Conservation (phyloP, 2,888 invertebrate genomes). For the Dendrolimus houi region DNA sequence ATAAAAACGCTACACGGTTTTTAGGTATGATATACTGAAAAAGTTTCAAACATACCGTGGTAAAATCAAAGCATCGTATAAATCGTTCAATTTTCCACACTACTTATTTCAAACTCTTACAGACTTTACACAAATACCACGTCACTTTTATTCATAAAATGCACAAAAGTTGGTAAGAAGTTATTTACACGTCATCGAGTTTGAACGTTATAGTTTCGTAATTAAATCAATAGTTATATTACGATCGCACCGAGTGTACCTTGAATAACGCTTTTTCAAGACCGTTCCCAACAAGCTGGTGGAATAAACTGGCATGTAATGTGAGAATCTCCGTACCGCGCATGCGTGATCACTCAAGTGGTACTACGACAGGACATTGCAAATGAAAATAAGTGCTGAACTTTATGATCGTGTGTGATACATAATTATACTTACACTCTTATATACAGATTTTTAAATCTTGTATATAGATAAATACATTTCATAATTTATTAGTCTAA, state of each 20-base stretch:
- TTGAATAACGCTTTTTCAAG: not conserved
- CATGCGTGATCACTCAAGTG: not conserved
- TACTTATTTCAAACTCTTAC: no score
- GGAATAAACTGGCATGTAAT: not conserved
- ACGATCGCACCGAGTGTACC: not conserved
- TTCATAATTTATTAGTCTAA: no score
- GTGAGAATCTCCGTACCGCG: not conserved
- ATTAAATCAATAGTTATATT: not conserved
- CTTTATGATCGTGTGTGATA: constrained; percentile 1
- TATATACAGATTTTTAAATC: no score
- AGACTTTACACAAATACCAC: no score
- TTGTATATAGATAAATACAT: no score
- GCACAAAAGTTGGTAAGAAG: no score
- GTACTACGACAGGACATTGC: not conserved
- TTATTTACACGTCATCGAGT: no score
- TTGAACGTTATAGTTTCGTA: not conserved
- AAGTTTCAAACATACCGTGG: no score
- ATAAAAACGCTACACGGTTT: no score
- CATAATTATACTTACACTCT: not conserved
- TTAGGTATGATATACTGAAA: no score
- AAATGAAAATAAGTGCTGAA: not conserved
- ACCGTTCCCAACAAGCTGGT: not conserved
- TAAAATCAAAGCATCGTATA: no score
- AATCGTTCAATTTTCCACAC: constrained; percentile 11
- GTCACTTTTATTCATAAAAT: no score